Evolutionary conservation across 2,888 invertebrate species (phyloP).

Genomic region (Caradrina clavipalpis): DNA sequence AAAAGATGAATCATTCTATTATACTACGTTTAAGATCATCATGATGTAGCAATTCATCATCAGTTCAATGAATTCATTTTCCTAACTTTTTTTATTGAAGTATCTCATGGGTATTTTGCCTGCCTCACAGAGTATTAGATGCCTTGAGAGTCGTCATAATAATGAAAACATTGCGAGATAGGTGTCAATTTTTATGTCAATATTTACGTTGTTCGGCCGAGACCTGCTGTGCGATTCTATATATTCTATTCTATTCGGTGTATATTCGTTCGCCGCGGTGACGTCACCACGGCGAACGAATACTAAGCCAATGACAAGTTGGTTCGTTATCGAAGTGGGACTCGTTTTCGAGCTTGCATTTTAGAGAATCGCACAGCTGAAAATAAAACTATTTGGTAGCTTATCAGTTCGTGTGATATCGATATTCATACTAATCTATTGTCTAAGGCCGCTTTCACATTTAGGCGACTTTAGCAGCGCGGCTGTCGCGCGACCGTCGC

Average conservation of each 20-base stretch:
- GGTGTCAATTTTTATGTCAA: conserved; percentile 19
- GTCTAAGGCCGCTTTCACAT: no score
- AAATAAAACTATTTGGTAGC: conserved; percentile 16
- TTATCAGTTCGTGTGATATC: background rate
- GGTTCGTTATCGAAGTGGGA: no score
- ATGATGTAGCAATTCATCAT: background rate
- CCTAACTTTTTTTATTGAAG: background rate
- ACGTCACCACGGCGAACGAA: no score
- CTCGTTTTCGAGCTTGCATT: no score
- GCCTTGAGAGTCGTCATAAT: conserved; percentile 25
- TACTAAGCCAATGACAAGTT: no score
- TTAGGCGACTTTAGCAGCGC: no score
- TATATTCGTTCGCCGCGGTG: no score
- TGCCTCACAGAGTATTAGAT: background rate
- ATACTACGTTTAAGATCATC: background rate
- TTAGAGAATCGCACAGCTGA: no score
- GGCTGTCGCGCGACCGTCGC: no score
- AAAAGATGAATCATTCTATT: conserved; percentile 8
- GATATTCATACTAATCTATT: background rate
- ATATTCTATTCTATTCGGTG: no score
- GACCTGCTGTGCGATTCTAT: no score
- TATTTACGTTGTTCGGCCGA: conserved; percentile 28
- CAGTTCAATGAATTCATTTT: conserved; percentile 7
- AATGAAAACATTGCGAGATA: conserved; percentile 17
- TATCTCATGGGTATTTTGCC: background rate